These are phyloP conservation scores for Empidonax alnorum DNA, from an alignment of 2,113 vertebrate species.

Conservation along the genomic window DNA sequence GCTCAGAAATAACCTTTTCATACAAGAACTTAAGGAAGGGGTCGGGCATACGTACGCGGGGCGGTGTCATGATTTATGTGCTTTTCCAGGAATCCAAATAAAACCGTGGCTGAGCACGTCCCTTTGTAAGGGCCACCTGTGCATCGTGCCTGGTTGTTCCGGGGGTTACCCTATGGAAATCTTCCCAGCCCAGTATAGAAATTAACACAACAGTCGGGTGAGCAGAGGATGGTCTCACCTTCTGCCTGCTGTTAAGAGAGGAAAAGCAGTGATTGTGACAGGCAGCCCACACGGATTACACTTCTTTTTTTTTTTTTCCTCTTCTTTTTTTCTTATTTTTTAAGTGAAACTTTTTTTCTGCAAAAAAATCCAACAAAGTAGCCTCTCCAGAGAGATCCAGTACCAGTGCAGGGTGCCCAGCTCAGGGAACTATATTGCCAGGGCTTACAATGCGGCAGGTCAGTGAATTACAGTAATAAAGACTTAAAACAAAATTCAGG, in stretches of 20 bases:
- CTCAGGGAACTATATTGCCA: constrained; percentile 53
- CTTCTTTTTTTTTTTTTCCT: neutral
- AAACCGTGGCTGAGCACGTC: neutral
- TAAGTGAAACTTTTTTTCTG: neutral
- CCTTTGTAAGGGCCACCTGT: constrained; percentile 46
- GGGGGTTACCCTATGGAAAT: constrained; percentile 42
- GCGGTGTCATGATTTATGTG: neutral
- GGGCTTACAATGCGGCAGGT: constrained; percentile 47
- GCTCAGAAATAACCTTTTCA: constrained; percentile 17
- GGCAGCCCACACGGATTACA: constrained; percentile 32
- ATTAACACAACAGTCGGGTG: constrained; percentile 12
- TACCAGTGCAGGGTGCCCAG: neutral
- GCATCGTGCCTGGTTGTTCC: neutral
- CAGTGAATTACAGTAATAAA: constrained; percentile 64
- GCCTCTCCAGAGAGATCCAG: neutral
- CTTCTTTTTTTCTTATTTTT: neutral
- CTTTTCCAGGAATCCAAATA: constrained; percentile 34
- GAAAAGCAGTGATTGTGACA: constrained; percentile 39
- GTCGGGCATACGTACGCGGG: neutral
- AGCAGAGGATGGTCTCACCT: constrained; percentile 51
- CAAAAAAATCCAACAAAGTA: neutral
- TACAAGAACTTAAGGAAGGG: neutral
- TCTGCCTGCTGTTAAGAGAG: constrained; percentile 44
- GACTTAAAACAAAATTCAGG: neutral
- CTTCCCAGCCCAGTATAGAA: constrained; percentile 22